These are phyloP conservation scores for Batillaria attramentaria DNA, from an alignment of 1,140 invertebrate genomes.

Conservation along the genomic window DNA sequence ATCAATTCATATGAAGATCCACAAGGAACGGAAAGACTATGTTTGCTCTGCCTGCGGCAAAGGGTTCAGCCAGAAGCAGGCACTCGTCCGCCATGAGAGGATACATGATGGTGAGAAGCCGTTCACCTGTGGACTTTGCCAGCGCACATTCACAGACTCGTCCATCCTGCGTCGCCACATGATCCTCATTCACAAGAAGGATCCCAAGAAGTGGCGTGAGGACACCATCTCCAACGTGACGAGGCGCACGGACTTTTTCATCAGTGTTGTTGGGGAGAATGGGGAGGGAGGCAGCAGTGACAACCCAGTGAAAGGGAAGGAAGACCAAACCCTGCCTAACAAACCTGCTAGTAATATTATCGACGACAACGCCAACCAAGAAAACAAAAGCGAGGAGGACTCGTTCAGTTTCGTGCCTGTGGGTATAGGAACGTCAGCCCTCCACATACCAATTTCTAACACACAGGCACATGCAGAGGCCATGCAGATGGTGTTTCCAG, in stretches of 20 bases:
- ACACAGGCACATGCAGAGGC: no score
- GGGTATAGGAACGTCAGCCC: constrained; percentile 8
- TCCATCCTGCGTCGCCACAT: constrained; percentile 66
- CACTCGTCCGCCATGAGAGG: constrained; percentile 62
- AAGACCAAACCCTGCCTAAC: not conserved
- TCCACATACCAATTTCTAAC: no score
- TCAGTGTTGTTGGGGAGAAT: constrained; percentile 29
- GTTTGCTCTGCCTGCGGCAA: constrained; percentile 65
- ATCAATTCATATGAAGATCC: constrained; percentile 61
- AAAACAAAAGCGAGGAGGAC: not conserved
- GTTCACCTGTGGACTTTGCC: constrained; percentile 61
- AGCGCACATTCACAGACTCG: constrained; percentile 60
- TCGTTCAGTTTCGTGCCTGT: constrained; percentile 4
- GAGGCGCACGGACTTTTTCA: constrained; percentile 41
- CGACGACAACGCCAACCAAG: not conserved
- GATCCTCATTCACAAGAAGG: constrained; percentile 64
- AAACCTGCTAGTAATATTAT: no score
- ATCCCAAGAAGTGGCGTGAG: constrained; percentile 51
- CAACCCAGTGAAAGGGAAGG: no score
- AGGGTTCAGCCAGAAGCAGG: constrained; percentile 67
- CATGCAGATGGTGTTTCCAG: no score
- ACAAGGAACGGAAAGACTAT: constrained; percentile 60
- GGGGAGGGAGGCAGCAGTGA: no score
- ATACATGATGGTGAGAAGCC: constrained; percentile 68
- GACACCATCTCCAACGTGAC: constrained; percentile 36